Evolutionary conservation across 1,140 invertebrate genomes (phyloP).

Genomic region (Aethina tumida): DNA sequence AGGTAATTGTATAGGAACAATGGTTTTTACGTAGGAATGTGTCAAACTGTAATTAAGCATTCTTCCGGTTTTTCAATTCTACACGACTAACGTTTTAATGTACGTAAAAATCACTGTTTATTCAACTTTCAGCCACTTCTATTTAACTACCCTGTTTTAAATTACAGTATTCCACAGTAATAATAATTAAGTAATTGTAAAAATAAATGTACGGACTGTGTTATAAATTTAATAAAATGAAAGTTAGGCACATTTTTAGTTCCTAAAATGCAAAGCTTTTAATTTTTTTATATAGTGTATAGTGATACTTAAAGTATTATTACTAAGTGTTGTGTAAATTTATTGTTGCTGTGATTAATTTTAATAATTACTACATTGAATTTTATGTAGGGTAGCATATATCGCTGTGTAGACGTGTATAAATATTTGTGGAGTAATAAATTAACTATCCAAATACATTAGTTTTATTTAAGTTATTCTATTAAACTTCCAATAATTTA

Average conservation of each 20-base stretch:
- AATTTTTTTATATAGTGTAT: slow-evolving; percentile 18
- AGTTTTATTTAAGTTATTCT: too few relatives aligned
- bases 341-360: slow-evolving; percentile 39
- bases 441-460: slow-evolving; percentile 7
- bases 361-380: slow-evolving; percentile 25
- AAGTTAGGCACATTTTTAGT: slow-evolving; percentile 12
- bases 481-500: too few relatives aligned
- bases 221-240: slow-evolving; percentile 8
- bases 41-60: too few relatives aligned
- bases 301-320: slow-evolving; percentile 26
- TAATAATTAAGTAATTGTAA: slow-evolving; percentile 9
- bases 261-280: slow-evolving; percentile 16
- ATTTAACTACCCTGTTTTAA: slow-evolving; percentile 1
- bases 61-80: too few relatives aligned
- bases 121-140: slow-evolving; percentile 9
- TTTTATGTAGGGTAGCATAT: slow-evolving; percentile 25
- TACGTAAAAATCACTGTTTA: too few relatives aligned
- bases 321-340: slow-evolving; percentile 33
- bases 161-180: neutral
- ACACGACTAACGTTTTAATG: too few relatives aligned
- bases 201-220: slow-evolving; percentile 16
- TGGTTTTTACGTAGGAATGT: too few relatives aligned
- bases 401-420: slow-evolving; percentile 37
- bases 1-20: too few relatives aligned
- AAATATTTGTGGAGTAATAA: slow-evolving; percentile 30